phyloP scores from a whole-genome alignment of 1,140 invertebrate genomes.

The Rhizoglyphus robini region DNA sequence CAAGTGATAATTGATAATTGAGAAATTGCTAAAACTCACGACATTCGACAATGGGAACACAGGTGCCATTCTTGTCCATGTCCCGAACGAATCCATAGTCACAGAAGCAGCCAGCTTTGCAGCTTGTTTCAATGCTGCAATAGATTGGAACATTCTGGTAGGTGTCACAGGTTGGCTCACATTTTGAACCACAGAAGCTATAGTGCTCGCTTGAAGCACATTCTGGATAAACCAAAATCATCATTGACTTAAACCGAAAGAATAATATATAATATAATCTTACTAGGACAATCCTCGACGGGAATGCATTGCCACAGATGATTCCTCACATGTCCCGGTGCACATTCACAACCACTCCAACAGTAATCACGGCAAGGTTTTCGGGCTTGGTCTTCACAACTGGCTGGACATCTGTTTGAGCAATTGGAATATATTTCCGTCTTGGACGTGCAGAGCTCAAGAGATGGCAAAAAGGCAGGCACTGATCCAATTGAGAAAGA shows the following conservation, averaged over 20 bases:
- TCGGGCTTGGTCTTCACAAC: neutral
- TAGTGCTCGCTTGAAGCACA: conserved; percentile 15
- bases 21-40: neutral
- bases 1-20: neutral
- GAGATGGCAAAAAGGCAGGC: neutral
- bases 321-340: conserved; percentile 14
- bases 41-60: conserved; percentile 12
- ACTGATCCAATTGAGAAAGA: neutral
- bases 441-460: neutral
- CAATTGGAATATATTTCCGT: conserved; percentile 11
- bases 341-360: conserved; percentile 15
- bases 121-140: conserved; percentile 9
- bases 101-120: conserved; percentile 23
- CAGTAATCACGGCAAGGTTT: conserved; percentile 4
- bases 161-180: conserved; percentile 19
- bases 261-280: neutral
- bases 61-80: conserved; percentile 15
- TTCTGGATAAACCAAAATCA: neutral
- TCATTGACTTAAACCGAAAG: neutral
- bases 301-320: conserved; percentile 16
- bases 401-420: conserved; percentile 6
- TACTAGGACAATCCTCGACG: conserved; percentile 14
- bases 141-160: neutral
- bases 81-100: conserved; percentile 20
- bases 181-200: conserved; percentile 11